phyloP scores from a whole-genome alignment of 2,113 vertebrate genomes.

The Caloenas nicobarica region DNA sequence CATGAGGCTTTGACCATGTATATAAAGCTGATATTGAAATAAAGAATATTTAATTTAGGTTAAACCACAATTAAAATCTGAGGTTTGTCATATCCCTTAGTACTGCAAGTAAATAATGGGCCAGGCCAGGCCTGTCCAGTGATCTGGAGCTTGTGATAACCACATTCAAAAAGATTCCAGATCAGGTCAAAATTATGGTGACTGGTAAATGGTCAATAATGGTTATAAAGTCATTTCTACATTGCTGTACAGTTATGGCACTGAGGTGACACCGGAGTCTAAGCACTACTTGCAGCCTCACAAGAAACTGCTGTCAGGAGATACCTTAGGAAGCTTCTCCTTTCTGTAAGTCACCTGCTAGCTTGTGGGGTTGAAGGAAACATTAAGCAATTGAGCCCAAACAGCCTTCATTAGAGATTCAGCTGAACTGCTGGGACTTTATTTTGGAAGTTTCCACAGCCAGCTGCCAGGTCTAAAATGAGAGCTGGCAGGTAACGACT shows the following conservation, averaged over 20 bases:
- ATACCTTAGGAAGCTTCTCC: not conserved
- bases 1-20: not conserved
- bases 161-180: not conserved
- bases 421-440: not conserved
- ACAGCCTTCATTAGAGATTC: not conserved
- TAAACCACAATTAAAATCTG: not conserved
- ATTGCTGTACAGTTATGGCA: not conserved
- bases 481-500: not conserved
- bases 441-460: not conserved
- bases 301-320: not conserved
- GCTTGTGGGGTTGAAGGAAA: not conserved
- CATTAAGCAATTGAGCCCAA: not conserved
- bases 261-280: not conserved
- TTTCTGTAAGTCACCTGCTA: not conserved
- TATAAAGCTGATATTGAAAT: not conserved
- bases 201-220: not conserved
- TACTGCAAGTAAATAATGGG: not conserved
- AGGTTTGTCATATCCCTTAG: not conserved
- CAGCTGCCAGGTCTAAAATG: not conserved
- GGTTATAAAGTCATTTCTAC: not conserved
- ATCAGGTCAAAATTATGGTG: not conserved
- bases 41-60: not conserved
- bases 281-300: not conserved
- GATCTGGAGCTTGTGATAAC: not conserved
- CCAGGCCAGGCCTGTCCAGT: not conserved